Evolutionary conservation across 2,888 invertebrate genomes (phyloP), one percentile per base, ranked within the genome.

Genomic region (Pyralis farinalis): DNA sequence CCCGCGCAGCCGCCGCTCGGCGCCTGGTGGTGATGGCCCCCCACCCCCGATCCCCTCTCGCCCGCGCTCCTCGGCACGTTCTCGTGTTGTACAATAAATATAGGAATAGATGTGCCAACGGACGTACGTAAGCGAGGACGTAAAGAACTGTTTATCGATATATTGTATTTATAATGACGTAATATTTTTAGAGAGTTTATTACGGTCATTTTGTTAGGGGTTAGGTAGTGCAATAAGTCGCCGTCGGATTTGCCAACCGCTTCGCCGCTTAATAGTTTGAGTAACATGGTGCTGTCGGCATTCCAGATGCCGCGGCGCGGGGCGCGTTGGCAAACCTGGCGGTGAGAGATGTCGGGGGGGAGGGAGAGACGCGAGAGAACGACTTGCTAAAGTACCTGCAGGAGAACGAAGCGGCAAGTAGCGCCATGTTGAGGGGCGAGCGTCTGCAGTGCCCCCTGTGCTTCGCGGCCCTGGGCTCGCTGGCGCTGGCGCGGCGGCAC

Each of bases 391-490:
- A 61, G 63, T 60, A 54, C 56, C 59, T 62, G 59, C 57, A 48
- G 46, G 49, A 51, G 47, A 47, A 55, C 41, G 57, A 48, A 44
- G 53, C 37, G 46, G 37, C 16, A 16, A 16, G 4, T 4, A 4
- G 16, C 20, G 51, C 44, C 51, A 47, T 34, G 56, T 55, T 45
- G 52, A 49, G 44, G 43, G 38, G 48, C 40, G 55, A 53, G 47
- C 49, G 58, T 56, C 72, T 90, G 66, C 80, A 90, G 76, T 95
- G 96, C 72, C 95, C 95, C 52, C 91, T 95, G 69, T 96, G 96
- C 85, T 91, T 91, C 60, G 87, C 90, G 55, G 90, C 91, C 50
- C 88, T 94, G 75, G 91, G 90, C 56, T 92, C 93, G 54, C 91
- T 92, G 76, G 93, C 91, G 65, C 83, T 83, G 53, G 92, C 93